Conservation (phyloP, 35 echinoderm and acorn worm species). For the Eucidaris tribuloides region DNA sequence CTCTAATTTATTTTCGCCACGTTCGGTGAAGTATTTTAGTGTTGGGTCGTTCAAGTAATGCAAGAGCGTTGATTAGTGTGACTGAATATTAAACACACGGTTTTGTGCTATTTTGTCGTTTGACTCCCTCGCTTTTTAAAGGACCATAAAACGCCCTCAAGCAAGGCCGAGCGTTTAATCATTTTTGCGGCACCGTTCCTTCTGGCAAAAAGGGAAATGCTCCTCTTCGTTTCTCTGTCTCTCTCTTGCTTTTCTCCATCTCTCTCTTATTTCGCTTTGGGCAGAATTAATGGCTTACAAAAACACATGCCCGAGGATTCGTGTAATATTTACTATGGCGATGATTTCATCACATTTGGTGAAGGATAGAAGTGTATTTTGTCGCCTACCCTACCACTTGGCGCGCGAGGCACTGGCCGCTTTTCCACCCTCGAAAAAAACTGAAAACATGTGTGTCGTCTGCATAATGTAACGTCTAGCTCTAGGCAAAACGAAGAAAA, state of each 20-base stretch:
- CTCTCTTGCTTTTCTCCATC: neutral
- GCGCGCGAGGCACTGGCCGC: conserved; percentile 7
- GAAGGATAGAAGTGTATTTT: neutral
- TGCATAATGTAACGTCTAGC: conserved; percentile 14
- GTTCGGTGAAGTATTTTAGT: too few species aligned
- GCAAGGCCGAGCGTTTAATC: neutral
- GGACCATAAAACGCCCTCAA: neutral
- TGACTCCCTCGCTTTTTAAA: too few species aligned
- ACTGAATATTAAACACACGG: too few species aligned
- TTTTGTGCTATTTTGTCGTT: too few species aligned
- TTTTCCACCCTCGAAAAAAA: conserved; percentile 17
- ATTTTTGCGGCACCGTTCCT: neutral
- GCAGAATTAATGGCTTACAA: conserved; percentile 40
- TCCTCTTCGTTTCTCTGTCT: neutral
- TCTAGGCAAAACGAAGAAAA: conserved; percentile 17
- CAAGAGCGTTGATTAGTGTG: too few species aligned
- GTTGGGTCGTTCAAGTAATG: too few species aligned
- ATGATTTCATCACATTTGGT: conserved; percentile 41
- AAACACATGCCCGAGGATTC: conserved; percentile 22
- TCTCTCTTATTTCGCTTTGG: neutral
- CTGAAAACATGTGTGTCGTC: conserved; percentile 24
- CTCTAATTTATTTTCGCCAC: too few species aligned
- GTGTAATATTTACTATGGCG: conserved; percentile 27
- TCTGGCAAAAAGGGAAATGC: neutral
- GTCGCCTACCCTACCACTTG: neutral